Percentiles rank a stretch among this genome's conserved stretches.
Conservation (phyloP, 2,113 vertebrate genomes). For the Amblyornis subalaris region DNA sequence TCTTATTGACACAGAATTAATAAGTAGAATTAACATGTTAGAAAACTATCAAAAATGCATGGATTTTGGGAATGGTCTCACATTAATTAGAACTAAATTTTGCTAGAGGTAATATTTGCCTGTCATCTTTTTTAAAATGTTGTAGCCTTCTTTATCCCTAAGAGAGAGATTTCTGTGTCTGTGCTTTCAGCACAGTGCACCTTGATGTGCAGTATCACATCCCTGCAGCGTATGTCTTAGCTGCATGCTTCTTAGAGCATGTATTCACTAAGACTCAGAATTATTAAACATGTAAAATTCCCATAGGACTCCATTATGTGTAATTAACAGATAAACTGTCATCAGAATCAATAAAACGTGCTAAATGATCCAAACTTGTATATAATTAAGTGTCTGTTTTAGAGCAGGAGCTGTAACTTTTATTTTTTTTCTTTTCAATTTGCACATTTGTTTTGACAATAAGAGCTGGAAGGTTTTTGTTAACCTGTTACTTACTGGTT, state of each 20-base stretch:
- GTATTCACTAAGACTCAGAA: slow-evolving; percentile 65
- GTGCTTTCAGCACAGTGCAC: neutral
- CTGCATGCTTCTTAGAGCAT: slow-evolving; percentile 61
- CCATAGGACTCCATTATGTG: slow-evolving; percentile 75
- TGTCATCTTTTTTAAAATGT: neutral
- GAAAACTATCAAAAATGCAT: neutral
- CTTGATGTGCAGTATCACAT: slow-evolving; percentile 64
- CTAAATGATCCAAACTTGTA: slow-evolving; percentile 81
- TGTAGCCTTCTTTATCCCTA: neutral
- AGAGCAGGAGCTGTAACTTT: slow-evolving; percentile 60
- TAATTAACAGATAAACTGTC: slow-evolving; percentile 82
- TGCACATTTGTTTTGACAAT: slow-evolving; percentile 67
- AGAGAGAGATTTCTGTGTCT: neutral
- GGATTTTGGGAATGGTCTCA: neutral
- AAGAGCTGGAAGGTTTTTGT: slow-evolving; percentile 40
- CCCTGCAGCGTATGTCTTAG: slow-evolving; percentile 56
- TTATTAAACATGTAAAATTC: slow-evolving; percentile 76
- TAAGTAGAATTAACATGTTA: neutral
- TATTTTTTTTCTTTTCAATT: slow-evolving; percentile 29
- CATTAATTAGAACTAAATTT: neutral
- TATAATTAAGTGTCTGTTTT: slow-evolving; percentile 78
- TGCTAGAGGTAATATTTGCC: neutral
- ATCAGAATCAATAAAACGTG: slow-evolving; percentile 80
- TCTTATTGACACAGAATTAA: neutral
- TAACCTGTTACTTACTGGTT: slow-evolving; percentile 63